Percentiles rank a stretch among this genome's conserved stretches.
Conservation (phyloP, 2,797 vertebrate genomes). For the Pseudocheirus occidentalis region DNA sequence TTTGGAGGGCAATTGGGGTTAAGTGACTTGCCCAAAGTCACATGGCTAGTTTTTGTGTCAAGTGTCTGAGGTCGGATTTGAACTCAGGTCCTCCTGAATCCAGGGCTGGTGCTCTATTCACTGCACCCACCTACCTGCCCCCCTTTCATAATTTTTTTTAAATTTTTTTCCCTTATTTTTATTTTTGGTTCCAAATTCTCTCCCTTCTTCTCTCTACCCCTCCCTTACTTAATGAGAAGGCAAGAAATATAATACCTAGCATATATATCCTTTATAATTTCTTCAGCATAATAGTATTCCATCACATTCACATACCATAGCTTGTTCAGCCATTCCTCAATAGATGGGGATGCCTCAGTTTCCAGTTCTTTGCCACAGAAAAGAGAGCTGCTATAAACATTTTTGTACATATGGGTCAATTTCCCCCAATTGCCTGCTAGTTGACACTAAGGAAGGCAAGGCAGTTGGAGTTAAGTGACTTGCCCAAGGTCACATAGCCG, state of each 20-base stretch:
- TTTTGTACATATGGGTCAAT: neutral
- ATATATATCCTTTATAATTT: neutral
- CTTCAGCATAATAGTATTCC: neutral
- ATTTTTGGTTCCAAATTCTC: neutral
- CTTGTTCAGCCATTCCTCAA: neutral
- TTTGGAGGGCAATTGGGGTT: no score
- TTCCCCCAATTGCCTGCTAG: neutral
- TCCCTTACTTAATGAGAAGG: neutral
- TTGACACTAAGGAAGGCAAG: no score
- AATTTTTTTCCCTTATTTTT: neutral
- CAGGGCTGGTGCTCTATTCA: no score
- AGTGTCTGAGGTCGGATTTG: no score
- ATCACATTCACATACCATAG: neutral
- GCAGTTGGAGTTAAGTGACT: no score
- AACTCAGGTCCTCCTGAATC: no score
- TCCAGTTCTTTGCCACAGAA: neutral
- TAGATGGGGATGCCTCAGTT: neutral
- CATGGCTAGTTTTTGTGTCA: no score
- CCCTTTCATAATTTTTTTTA: neutral
- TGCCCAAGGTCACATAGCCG: no score
- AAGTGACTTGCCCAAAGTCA: no score
- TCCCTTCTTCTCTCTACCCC: neutral
- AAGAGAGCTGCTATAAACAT: neutral
- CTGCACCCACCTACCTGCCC: no score
- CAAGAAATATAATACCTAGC: neutral